Conservation (phyloP, 2,113 vertebrate genomes). For the Actenoides lindsayi region DNA sequence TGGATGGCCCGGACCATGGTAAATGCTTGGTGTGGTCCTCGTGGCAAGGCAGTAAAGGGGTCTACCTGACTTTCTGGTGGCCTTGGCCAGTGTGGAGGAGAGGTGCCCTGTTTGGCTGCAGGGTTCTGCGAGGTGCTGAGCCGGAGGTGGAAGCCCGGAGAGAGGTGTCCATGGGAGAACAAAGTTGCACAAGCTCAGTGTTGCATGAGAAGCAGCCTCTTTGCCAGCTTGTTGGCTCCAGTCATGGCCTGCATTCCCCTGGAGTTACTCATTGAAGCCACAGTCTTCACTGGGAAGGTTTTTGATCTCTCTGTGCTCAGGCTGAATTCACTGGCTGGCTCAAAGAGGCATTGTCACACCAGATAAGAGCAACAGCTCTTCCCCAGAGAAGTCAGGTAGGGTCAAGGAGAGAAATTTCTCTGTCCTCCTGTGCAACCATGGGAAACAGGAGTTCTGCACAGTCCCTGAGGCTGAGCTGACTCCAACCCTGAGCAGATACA, state of each 20-base stretch:
- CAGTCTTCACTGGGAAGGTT: neutral
- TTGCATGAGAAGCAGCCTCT: neutral
- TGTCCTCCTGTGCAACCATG: neutral
- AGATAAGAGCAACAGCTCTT: neutral
- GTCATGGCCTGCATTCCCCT: neutral
- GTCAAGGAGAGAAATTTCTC: neutral
- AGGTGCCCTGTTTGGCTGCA: neutral
- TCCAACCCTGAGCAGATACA: neutral
- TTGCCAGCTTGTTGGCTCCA: neutral
- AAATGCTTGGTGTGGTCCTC: no score
- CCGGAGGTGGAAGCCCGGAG: neutral
- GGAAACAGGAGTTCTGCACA: rapidly evolving
- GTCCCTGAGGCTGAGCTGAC: neutral
- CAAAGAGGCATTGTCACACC: neutral
- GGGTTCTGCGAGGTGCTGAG: neutral
- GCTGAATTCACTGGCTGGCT: neutral
- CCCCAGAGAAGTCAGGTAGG: neutral
- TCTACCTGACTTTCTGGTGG: neutral
- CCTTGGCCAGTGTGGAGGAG: neutral
- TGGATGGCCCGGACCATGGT: no score
- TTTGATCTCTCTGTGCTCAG: neutral
- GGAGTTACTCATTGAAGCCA: neutral
- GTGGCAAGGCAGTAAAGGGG: no score
- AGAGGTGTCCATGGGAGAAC: neutral
- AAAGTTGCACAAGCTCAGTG: neutral